Conservation (phyloP, 2,797 vertebrate species). For the Fringilla coelebs region DNA sequence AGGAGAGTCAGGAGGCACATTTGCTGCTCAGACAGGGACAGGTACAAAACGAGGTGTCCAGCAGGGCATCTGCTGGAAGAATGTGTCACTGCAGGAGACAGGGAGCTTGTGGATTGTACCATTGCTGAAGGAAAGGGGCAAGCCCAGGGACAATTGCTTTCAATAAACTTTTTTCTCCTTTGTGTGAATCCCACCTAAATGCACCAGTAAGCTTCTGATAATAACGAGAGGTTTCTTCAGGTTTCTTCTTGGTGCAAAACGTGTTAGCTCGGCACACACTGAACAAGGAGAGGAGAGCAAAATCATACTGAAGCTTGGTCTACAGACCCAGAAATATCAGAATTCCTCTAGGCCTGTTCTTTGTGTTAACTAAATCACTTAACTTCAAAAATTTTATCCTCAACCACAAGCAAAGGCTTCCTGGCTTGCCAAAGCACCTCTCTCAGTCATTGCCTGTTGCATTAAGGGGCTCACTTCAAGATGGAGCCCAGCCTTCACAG, state of each 20-base stretch:
- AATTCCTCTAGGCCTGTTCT: rapidly evolving
- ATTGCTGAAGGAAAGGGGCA: neutral
- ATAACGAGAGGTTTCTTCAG: neutral
- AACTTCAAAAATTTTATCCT: neutral
- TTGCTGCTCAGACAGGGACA: neutral
- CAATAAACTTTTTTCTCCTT: neutral
- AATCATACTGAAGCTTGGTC: neutral
- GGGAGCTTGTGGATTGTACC: rapidly evolving
- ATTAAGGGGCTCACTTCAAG: rapidly evolving
- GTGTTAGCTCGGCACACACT: neutral
- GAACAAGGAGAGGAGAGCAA: neutral
- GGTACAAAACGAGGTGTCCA: rapidly evolving
- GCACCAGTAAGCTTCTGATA: rapidly evolving
- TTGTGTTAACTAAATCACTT: neutral
- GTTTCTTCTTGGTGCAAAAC: neutral
- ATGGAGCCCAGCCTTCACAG: neutral
- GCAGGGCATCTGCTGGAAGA: neutral
- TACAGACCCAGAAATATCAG: neutral
- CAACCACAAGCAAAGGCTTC: neutral
- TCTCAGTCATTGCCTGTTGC: neutral
- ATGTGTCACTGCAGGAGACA: neutral
- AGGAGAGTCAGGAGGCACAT: neutral
- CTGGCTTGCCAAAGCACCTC: neutral
- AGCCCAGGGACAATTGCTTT: neutral
- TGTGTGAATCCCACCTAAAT: neutral